Evolutionary conservation across 2,888 invertebrate species (phyloP).

Genomic region (Drosophila basisetae): DNA sequence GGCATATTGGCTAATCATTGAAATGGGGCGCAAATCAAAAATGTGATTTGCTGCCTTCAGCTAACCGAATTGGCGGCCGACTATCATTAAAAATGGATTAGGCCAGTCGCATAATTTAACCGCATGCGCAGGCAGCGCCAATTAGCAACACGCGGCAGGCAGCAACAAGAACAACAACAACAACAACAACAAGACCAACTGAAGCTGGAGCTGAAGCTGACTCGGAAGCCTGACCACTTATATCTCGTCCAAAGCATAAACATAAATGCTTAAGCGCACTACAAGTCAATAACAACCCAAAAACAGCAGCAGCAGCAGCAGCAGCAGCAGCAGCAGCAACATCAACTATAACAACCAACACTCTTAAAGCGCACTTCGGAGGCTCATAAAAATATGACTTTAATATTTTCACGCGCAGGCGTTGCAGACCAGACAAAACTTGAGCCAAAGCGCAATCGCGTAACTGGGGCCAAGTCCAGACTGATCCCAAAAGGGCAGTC

Average conservation of each 20-base stretch:
- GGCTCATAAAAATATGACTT: constrained; percentile 82
- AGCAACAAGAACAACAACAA: constrained; percentile 16
- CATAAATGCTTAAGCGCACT: constrained; percentile 56
- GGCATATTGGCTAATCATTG: constrained; percentile 61
- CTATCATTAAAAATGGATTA: constrained; percentile 81
- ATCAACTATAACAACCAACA: constrained; percentile 37
- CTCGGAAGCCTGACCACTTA: constrained; percentile 48
- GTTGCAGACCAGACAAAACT: constrained; percentile 50
- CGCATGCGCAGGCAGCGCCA: constrained; percentile 52
- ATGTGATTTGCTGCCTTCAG: constrained; percentile 29
- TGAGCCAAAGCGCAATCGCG: constrained; percentile 13
- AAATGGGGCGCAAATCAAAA: constrained; percentile 47
- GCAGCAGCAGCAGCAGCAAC: constrained; percentile 24
- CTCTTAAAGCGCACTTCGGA: constrained; percentile 76
- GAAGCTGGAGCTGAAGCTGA: constrained; percentile 12
- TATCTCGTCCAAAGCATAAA: constrained; percentile 53
- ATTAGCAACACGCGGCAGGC: constrained; percentile 55
- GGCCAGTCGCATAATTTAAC: constrained; percentile 72
- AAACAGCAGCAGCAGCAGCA: constrained; percentile 17
- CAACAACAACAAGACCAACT: constrained; percentile 18
- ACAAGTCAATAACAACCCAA: constrained; percentile 55
- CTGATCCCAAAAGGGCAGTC: constrained; percentile 50
- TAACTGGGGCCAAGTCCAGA: constrained; percentile 13
- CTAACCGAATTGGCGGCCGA: constrained; percentile 12
- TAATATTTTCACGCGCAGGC: constrained; percentile 82